Evolutionary conservation across 2,797 vertebrate genomes (phyloP), one percentile per base, ranked within the genome.

Genomic region (Geotrypetes seraphini): DNA sequence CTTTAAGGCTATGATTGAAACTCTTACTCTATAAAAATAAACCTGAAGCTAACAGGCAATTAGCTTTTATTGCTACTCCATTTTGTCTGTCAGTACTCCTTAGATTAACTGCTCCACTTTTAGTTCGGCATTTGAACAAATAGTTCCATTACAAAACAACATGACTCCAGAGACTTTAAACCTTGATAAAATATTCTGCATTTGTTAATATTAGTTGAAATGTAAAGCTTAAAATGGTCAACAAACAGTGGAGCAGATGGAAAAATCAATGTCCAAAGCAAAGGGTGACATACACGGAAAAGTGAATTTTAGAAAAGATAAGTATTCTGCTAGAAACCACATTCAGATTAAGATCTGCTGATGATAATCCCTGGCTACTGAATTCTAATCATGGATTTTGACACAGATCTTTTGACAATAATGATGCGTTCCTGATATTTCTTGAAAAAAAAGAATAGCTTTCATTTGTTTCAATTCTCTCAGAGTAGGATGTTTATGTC

Each of bases 41-140:
- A 63, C 53, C 56, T 60, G 43, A 20, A 60, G 45, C 53, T 60
- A 63, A 43, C 50, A 63, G 56, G 60, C 56, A 60, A 53, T 60
- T 63, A 60, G 56, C 25, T 56, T 63, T 67, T 59, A 58, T 50
- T 58, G 57, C 33, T 34, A 25, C 33, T 45, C 39, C 42, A 43
- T 61, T 63, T 57, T 57, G 33, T 54, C 52, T 57, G 47, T 54
- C 54, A 53, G 39, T 57, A 31, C 19, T 51, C 30, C 44, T 45
- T 36, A 47, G 42, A 57, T 59, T 54, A 53, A 67, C 44, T 32
- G 28, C 31, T 52, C 55, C 44, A 29, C 26, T 52, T 61, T 57
- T 45, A 52, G 47, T 52, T 43, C 33, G 28, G 24, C 31, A 41
- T 61, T 57, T 47, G 49, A 59, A 67, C 42, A 63, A 59, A 58